Evolutionary conservation across 2,888 invertebrate species (phyloP), one percentile per base, ranked within the genome.

Genomic region (Congeria kusceri): DNA sequence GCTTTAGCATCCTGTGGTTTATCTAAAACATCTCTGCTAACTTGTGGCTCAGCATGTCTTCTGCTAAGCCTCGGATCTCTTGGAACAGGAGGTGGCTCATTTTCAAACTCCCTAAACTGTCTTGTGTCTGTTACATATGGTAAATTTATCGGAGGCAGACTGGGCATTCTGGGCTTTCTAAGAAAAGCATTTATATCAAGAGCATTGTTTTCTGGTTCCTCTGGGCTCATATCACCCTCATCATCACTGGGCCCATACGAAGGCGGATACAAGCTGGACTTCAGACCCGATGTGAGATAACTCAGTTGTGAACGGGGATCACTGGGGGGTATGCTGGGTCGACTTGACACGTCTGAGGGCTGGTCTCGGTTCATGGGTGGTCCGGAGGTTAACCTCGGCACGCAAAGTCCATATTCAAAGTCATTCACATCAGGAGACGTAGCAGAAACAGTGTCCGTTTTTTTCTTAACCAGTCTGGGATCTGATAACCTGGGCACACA

Each of bases 221-320:
- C 64, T 61, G 15, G 1, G 13, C 47, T 29, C 7, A 23, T n/a
- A 15, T 65, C 66, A 32, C 62, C 67, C 9, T 67, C 58, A 46
- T 23, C 25, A 57, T 68, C 76, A 46, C 29, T 46, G 27, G 80
- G 80, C 47, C 80, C 80, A 76, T 72, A 80, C 0, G 72, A 73
- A n/a, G 80, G 80, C 32, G 46, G 25, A 61, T 80, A 80, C 15
- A 11, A 4, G 27, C 27, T 56, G 18, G 56, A 57, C 9, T 57
- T 3, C 20, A 53, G 53, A 13, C 64, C 27, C 20, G 47, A 46
- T 20, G 72, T 49, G 28, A 73, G 53, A 28, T 66, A 73, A 53
- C 62, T 66, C 23, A 66, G 59, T 27, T 61, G 69, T 32, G 62
- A 68, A 28, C 66, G 65, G 1, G 73, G 73, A 27, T 73, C 73